Percentiles rank a stretch among this genome's conserved stretches.
These are phyloP conservation scores for Puntigrus tetrazona DNA, from an alignment of 2,113 vertebrate species.

Conservation along the genomic window DNA sequence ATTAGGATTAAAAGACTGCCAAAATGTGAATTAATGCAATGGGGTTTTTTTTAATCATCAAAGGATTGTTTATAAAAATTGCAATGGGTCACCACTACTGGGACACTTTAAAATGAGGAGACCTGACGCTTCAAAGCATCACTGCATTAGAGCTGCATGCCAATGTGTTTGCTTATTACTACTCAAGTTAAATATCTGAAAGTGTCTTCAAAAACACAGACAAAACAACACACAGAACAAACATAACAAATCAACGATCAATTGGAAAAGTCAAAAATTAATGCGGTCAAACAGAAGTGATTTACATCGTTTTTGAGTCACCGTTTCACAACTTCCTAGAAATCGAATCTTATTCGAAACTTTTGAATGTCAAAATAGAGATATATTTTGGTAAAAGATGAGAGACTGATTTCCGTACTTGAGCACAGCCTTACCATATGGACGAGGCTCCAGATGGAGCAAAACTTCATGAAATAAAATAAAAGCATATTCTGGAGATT, in stretches of 20 bases:
- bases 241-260: too few relatives aligned
- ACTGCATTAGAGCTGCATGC: neutral
- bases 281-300: neutral
- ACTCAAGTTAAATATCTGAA: neutral
- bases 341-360: neutral
- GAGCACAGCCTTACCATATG: neutral
- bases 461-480: constrained; percentile 42
- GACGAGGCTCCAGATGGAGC: neutral
- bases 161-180: neutral
- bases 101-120: neutral
- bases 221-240: constrained; percentile 2
- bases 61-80: neutral
- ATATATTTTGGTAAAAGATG: too few relatives aligned
- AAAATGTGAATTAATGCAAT: neutral
- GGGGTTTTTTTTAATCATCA: neutral
- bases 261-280: neutral
- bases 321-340: neutral
- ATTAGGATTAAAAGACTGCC: neutral
- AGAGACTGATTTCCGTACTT: too few relatives aligned
- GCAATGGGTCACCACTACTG: neutral
- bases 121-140: neutral
- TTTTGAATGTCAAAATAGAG: neutral
- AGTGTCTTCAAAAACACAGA: constrained; percentile 16
- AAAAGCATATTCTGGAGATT: constrained; percentile 9
- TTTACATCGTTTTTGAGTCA: neutral